Evolutionary conservation across 2,113 vertebrate genomes (phyloP), one percentile per base, ranked within the genome.

Genomic region (Rhadina sibilatrix): DNA sequence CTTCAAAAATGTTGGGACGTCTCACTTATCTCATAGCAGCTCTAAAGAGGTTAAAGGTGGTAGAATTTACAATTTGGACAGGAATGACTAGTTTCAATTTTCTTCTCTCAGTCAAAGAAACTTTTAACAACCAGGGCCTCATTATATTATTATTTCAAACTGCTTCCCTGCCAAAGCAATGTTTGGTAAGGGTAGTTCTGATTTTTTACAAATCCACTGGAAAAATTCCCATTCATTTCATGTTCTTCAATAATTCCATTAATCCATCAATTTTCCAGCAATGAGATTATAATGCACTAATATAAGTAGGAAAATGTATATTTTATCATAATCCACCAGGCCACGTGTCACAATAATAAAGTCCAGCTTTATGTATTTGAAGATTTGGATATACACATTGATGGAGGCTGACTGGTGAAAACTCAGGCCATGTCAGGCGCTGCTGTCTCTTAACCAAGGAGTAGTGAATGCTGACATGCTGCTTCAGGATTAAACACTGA

Each of bases 1-100:
- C 9, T 25, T 49, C 2, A 1, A 30, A 74, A 92, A 46, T 1
- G 14, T 17, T 6, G 2, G 20, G 61, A 31, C 0, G 0, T 68
- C 18, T 82, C 38, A 44, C 11, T 56, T 42, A 44, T 11, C n/a
- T 33, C 63, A 47, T 0, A 19, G 44, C 33, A 75, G 17, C 10
- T 64, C 37, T 9, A 8, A 63, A 64, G 49, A 69, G 24, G 8
- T 40, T 68, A 78, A 87, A 59, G 38, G 31, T 44, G 25, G 6
- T 20, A 89, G 37, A 87, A 71, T 22, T 59, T 63, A 70, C 5
- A 68, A 15, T 33, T 12, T 40, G 19, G 44, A 37, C 8, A 71
- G 27, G 22, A 93, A 75, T 79, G 19, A 40, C 47, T 46, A 18
- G 4, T 61, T 90, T 64, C 11, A 68, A 16, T 42, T 57, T 69